These are phyloP conservation scores for Crocallis elinguaria DNA, from an alignment of 2,888 invertebrate species.

Conservation along the genomic window DNA sequence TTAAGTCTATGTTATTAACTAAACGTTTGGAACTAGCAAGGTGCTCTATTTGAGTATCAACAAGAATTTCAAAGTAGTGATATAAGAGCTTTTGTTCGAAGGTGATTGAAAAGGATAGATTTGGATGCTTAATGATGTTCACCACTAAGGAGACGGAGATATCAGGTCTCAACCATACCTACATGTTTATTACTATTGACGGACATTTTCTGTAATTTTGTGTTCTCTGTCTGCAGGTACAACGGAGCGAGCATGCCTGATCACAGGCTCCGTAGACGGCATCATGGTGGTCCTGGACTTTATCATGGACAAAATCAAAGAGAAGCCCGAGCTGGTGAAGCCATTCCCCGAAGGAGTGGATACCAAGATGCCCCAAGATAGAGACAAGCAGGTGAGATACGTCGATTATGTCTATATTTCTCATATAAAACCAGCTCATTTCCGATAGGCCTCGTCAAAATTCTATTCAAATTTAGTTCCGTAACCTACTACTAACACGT, in stretches of 20 bases:
- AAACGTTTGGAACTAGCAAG: background rate
- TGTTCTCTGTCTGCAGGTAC: constrained; percentile 87
- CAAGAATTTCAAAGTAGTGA: no score
- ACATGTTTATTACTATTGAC: no score
- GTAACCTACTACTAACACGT: no score
- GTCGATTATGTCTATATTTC: background rate
- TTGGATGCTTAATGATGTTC: no score
- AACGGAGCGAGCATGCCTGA: constrained; percentile 96
- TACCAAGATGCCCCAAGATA: constrained; percentile 93
- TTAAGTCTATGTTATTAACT: background rate
- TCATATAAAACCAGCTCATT: no score
- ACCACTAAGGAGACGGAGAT: no score
- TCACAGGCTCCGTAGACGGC: constrained; percentile 95
- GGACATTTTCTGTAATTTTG: no score
- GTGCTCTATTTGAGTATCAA: no score
- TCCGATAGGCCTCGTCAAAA: no score
- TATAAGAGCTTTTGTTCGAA: no score
- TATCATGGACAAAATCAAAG: constrained; percentile 97
- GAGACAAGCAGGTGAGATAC: constrained; percentile 91
- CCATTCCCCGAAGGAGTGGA: constrained; percentile 92
- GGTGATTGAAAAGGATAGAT: background rate
- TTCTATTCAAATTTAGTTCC: no score
- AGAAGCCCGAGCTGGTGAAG: constrained; percentile 95
- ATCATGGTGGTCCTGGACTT: constrained; percentile 96
- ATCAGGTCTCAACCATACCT: no score